Percentiles rank a stretch among this genome's conserved stretches.
Conservation (phyloP, 2,797 vertebrate species). For the Poeciliopsis infans region DNA sequence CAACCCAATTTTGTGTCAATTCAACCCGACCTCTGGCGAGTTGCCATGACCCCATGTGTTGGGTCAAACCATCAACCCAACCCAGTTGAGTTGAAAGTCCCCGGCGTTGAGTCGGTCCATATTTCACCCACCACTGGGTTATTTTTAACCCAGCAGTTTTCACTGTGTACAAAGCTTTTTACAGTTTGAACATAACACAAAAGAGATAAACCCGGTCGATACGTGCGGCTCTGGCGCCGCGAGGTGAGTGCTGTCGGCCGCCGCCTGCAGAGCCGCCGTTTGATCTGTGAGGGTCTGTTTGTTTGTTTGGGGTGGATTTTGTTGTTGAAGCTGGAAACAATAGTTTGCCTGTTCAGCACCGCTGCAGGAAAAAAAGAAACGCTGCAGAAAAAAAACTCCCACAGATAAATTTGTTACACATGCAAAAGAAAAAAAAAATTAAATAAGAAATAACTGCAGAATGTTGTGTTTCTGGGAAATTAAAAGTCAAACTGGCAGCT, state of each 20-base stretch:
- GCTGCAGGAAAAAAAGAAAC: neutral
- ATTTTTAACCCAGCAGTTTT: too few relatives aligned
- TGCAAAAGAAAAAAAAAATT: neutral
- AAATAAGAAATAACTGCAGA: neutral
- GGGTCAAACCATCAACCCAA: too few relatives aligned
- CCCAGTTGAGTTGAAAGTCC: too few relatives aligned
- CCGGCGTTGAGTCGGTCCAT: too few relatives aligned
- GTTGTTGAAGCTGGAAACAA: constrained; percentile 57
- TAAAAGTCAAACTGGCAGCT: neutral
- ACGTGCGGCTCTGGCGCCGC: neutral
- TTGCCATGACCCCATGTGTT: too few relatives aligned
- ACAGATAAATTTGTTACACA: constrained; percentile 7
- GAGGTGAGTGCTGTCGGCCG: constrained; percentile 9
- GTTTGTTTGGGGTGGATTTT: constrained; percentile 24
- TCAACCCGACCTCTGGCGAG: too few relatives aligned
- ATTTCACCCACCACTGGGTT: too few relatives aligned
- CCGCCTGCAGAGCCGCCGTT: constrained; percentile 4
- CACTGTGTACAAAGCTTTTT: neutral
- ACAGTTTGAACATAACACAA: neutral
- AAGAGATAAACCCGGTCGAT: neutral
- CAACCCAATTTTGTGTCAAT: too few relatives aligned
- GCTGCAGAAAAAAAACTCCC: neutral
- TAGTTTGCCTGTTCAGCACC: constrained; percentile 22
- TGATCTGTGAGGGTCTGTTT: constrained; percentile 9
- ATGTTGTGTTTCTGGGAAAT: neutral